A percentile compares a stretch with the other conserved stretches of the same genome.
These are phyloP conservation scores for Thalassoma bifasciatum DNA, from an alignment of 2,113 vertebrate species.

Conservation along the genomic window DNA sequence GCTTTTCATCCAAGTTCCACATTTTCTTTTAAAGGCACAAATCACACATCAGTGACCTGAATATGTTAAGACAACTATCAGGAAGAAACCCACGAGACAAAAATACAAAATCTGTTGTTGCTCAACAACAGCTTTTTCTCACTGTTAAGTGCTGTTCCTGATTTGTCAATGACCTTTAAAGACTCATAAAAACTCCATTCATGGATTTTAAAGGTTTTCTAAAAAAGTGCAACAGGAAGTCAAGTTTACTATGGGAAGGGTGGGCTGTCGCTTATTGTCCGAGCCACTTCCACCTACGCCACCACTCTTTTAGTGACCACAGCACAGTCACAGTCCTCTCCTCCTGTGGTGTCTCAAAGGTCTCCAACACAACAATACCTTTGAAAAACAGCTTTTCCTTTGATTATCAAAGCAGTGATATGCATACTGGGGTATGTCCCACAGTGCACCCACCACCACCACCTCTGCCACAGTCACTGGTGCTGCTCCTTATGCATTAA, in stretches of 20 bases:
- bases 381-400: conserved; percentile 77
- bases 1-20: conserved; percentile 15
- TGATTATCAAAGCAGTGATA: conserved; percentile 64
- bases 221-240: conserved; percentile 69
- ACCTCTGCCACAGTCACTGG: conserved; percentile 57
- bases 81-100: background rate
- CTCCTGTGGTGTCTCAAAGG: conserved; percentile 77
- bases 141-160: conserved; percentile 5
- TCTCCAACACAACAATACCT: conserved; percentile 70
- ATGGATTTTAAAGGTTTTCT: conserved; percentile 56
- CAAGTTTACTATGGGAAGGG: conserved; percentile 77
- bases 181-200: conserved; percentile 62
- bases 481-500: conserved; percentile 64
- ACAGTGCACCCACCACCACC: conserved; percentile 46
- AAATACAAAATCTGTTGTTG: background rate
- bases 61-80: background rate
- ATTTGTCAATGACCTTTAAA: conserved; percentile 66
- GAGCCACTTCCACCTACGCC: conserved; percentile 74
- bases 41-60: conserved; percentile 24
- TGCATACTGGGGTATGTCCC: conserved; percentile 60
- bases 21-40: conserved; percentile 17
- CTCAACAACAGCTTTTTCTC: conserved; percentile 13
- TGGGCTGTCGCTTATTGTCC: conserved; percentile 72
- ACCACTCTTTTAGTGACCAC: conserved; percentile 60
- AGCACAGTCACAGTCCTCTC: conserved; percentile 52